A percentile compares a stretch with the other conserved stretches of the same genome.
Evolutionary conservation across 64 coral and sea anemone genomes (phyloP).

Genomic region (Cladopsammia gracilis): DNA sequence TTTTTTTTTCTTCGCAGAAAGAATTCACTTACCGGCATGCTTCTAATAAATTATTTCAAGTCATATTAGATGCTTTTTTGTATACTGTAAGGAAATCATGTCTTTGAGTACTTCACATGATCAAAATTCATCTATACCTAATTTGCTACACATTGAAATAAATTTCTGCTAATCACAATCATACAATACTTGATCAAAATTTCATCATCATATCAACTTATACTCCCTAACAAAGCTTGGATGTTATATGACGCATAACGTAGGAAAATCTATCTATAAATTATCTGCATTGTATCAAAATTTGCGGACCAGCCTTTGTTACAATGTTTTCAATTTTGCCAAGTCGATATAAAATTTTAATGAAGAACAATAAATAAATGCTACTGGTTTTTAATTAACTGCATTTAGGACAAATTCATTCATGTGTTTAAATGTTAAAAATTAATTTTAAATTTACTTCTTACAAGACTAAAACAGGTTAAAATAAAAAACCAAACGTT

Average conservation of each 20-base stretch:
- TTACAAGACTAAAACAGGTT: no score
- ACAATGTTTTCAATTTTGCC: background rate
- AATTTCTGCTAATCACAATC: background rate
- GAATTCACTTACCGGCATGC: background rate
- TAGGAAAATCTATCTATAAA: background rate
- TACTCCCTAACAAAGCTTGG: background rate
- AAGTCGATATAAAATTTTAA: background rate
- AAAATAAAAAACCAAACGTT: no score
- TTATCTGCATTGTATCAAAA: background rate
- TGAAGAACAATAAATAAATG: background rate
- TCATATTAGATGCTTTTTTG: background rate
- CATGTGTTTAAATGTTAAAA: no score
- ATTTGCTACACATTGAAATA: background rate
- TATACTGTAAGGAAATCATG: background rate
- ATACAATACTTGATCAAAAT: background rate
- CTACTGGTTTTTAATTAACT: no score
- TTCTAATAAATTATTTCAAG: background rate
- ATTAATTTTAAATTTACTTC: no score
- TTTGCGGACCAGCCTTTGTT: conserved; percentile 30
- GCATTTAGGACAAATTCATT: no score
- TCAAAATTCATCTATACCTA: background rate
- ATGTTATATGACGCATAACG: background rate
- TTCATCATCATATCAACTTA: background rate
- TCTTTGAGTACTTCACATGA: background rate
- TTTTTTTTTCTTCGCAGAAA: background rate